phyloP scores from a whole-genome alignment of 2,113 vertebrate genomes.

The Fukomys damarensis region DNA sequence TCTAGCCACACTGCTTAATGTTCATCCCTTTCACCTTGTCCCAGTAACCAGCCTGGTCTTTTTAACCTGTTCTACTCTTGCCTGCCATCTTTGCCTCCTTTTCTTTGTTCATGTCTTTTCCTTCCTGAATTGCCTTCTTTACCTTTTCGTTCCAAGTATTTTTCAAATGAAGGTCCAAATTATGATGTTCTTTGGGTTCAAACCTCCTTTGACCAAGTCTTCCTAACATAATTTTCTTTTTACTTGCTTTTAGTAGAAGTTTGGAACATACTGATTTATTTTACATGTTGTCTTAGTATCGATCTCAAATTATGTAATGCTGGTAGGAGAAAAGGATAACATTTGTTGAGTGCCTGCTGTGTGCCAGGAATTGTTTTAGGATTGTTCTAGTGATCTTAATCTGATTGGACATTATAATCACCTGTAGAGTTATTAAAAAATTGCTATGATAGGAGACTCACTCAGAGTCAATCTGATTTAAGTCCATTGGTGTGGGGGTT shows the following conservation, averaged over 20 bases:
- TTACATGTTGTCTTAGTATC: background rate
- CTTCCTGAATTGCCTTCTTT: background rate
- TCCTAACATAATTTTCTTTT: background rate
- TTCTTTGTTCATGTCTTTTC: background rate
- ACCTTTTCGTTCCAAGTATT: background rate
- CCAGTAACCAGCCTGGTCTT: background rate
- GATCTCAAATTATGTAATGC: background rate
- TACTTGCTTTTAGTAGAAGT: background rate
- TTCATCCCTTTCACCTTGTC: background rate
- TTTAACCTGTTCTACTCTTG: background rate
- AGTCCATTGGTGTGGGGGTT: rapidly evolving
- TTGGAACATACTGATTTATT: background rate
- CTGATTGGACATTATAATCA: background rate
- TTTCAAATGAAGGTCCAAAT: background rate
- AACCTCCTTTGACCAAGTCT: background rate
- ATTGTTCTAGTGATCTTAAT: background rate
- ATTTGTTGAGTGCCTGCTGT: background rate
- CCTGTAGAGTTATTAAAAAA: background rate
- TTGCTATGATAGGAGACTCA: background rate
- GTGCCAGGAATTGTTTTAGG: background rate
- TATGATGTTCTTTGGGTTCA: background rate
- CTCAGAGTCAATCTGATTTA: background rate
- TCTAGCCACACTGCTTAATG: background rate
- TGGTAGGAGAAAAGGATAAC: background rate
- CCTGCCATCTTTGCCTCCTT: background rate